Evolutionary conservation across 2,888 invertebrate species (phyloP).

Genomic region (Aphelenchoides bicaudatus): DNA sequence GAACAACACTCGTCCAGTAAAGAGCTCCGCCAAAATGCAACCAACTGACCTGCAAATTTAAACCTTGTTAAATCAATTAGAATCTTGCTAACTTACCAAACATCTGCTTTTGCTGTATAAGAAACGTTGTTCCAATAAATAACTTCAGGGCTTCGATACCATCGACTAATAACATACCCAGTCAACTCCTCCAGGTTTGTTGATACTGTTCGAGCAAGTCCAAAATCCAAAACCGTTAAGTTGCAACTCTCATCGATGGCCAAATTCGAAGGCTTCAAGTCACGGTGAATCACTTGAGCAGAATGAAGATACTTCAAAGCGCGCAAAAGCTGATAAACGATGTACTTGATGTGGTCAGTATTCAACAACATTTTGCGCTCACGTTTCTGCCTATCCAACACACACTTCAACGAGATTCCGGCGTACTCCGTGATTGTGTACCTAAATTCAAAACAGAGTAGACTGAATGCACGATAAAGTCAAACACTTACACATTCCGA

Average conservation of each 20-base stretch:
- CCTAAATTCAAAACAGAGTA: constrained; percentile 33
- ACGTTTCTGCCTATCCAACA: constrained; percentile 38
- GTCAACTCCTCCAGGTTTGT: constrained; percentile 41
- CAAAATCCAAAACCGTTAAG: constrained; percentile 55
- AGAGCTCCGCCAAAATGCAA: constrained; percentile 55
- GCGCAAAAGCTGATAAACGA: constrained; percentile 92
- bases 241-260: constrained; percentile 44
- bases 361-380: constrained; percentile 71
- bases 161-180: constrained; percentile 55
- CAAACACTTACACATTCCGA: constrained; percentile 48
- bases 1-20: constrained; percentile 48
- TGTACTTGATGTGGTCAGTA: constrained; percentile 94
- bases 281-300: constrained; percentile 57
- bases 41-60: constrained; percentile 55
- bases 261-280: constrained; percentile 56
- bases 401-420: constrained; percentile 44
- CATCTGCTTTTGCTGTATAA: constrained; percentile 18
- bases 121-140: constrained; percentile 50
- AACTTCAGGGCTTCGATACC: constrained; percentile 58
- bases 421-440: constrained; percentile 57
- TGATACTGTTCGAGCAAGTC: constrained; percentile 49
- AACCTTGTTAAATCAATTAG: not conserved
- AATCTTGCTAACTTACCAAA: constrained; percentile 3
- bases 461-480: not conserved
- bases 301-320: constrained; percentile 73